Conservation (phyloP, 2,113 vertebrate species). For the Ageneiosus marmoratus region DNA sequence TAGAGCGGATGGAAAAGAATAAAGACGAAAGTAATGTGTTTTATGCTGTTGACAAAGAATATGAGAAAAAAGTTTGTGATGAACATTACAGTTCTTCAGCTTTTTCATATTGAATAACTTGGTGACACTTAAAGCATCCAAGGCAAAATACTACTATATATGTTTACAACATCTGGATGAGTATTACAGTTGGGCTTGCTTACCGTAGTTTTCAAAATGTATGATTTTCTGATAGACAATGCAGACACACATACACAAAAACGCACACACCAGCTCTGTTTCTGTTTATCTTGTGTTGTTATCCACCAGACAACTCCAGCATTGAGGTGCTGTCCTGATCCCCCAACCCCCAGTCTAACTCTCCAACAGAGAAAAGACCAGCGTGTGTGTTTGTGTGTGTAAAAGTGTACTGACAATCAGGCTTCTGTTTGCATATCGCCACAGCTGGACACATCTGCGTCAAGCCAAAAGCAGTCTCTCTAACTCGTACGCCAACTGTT, state of each 20-base stretch:
- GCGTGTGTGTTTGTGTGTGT: conserved; percentile 14
- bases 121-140: neutral
- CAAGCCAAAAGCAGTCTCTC: conserved; percentile 18
- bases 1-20: neutral
- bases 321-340: conserved; percentile 66
- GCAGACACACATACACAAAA: conserved; percentile 24
- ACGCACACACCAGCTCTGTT: conserved; percentile 58
- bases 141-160: neutral
- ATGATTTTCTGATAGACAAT: conserved; percentile 1
- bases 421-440: conserved; percentile 67
- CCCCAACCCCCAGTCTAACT: conserved; percentile 40
- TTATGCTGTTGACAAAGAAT: neutral
- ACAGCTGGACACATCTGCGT: conserved; percentile 67
- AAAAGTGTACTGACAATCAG: conserved; percentile 66
- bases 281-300: conserved; percentile 64
- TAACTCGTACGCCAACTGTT: conserved; percentile 32
- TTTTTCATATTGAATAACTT: neutral
- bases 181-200: neutral
- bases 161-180: neutral
- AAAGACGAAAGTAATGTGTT: neutral
- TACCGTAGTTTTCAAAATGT: neutral
- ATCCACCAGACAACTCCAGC: conserved; percentile 62
- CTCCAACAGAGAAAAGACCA: conserved; percentile 31
- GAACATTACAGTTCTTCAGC: neutral
- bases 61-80: neutral